phyloP scores from a whole-genome alignment of 2,888 invertebrate species.

The Dicyrtomina minuta region DNA sequence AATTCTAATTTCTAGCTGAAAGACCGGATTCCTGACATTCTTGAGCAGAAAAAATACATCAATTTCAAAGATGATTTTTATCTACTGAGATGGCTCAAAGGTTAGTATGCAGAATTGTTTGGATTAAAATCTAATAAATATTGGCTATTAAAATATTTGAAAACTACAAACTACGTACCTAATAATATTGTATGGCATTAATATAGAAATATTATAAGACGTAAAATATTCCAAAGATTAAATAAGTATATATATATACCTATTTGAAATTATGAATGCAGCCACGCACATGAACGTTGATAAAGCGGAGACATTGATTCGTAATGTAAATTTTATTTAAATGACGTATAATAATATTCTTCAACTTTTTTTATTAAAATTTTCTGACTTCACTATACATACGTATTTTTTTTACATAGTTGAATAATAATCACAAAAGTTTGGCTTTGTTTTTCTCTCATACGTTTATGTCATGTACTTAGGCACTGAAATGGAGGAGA shows the following conservation, averaged over 20 bases:
- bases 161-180: not conserved
- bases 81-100: conserved; percentile 23
- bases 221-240: not conserved
- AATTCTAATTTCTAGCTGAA: conserved; percentile 18
- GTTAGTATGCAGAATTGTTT: not conserved
- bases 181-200: no score
- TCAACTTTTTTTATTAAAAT: no score
- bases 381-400: no score
- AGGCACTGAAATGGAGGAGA: conserved; percentile 28
- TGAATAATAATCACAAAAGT: no score
- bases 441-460: not conserved
- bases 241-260: not conserved
- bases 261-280: conserved; percentile 1
- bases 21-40: conserved; percentile 25
- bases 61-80: conserved; percentile 30
- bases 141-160: not conserved
- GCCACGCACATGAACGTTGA: conserved; percentile 22
- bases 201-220: no score
- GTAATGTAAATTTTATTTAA: conserved; percentile 9
- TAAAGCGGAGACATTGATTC: conserved; percentile 21
- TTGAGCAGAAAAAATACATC: not conserved
- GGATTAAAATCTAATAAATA: not conserved
- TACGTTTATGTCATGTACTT: not conserved
- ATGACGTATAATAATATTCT: no score
- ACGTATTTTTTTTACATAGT: no score